Percentiles rank a stretch among this genome's conserved stretches.
Evolutionary conservation across 2,888 invertebrate species (phyloP).

Genomic region (Artemia sinica): DNA sequence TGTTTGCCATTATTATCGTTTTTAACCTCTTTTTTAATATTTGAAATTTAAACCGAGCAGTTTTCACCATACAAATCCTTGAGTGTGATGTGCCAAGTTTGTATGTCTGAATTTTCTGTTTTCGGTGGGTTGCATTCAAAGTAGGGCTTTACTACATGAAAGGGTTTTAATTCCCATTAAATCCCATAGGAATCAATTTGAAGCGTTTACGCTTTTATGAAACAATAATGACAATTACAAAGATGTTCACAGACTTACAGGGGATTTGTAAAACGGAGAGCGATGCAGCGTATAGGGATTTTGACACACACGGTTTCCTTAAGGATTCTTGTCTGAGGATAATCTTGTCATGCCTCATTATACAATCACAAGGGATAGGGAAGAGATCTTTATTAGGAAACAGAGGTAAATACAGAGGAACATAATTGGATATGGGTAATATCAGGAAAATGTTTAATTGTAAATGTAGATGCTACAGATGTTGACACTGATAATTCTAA

Average conservation of each 20-base stretch:
- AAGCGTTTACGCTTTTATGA: slow-evolving; percentile 10
- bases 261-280: background rate
- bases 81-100: too few species aligned
- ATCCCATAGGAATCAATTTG: slow-evolving; percentile 5
- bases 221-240: slow-evolving; percentile 6
- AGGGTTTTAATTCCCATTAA: background rate
- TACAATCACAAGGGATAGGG: background rate
- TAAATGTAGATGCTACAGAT: too few species aligned
- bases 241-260: background rate
- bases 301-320: slow-evolving; percentile 6
- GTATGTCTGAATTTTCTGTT: background rate
- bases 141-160: slow-evolving; percentile 13
- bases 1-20: too few species aligned
- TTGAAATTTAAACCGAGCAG: too few species aligned
- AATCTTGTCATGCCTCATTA: slow-evolving; percentile 11
- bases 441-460: too few species aligned
- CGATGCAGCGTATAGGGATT: background rate
- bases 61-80: too few species aligned
- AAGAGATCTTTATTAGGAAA: too few species aligned
- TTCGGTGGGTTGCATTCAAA: background rate
- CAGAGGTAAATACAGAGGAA: too few species aligned
- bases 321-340: background rate
- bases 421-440: too few species aligned
- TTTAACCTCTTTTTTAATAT: too few species aligned
- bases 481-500: too few species aligned